These are phyloP conservation scores for Lamprotornis superbus DNA, from an alignment of 2,113 vertebrate genomes.

Conservation along the genomic window DNA sequence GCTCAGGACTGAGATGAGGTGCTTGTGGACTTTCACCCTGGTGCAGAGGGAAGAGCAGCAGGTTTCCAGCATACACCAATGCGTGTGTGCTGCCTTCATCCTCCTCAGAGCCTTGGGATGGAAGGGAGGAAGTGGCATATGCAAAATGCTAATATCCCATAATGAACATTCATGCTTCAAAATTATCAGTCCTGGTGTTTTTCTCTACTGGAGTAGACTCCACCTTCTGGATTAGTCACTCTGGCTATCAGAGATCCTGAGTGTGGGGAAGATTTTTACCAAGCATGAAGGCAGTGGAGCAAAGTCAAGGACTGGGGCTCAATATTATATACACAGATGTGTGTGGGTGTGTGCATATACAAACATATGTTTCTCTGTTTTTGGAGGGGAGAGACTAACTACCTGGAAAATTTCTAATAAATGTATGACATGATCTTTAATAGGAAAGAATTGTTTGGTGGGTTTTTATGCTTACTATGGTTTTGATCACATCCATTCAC, in stretches of 20 bases:
- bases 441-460: background rate
- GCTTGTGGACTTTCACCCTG: rapidly evolving
- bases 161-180: background rate
- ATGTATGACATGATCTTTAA: background rate
- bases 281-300: background rate
- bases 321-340: background rate
- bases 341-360: background rate
- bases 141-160: background rate
- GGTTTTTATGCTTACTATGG: background rate
- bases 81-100: background rate
- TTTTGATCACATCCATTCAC: background rate
- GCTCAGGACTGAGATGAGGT: background rate
- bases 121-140: background rate
- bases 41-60: background rate
- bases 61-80: rapidly evolving
- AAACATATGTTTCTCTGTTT: background rate
- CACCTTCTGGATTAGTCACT: background rate
- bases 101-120: background rate
- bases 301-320: background rate
- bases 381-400: background rate
- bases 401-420: background rate
- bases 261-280: background rate
- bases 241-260: background rate
- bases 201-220: background rate
- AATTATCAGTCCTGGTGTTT: background rate